phyloP scores from a whole-genome alignment of 2,888 invertebrate genomes.

The Bellardia pandia region DNA sequence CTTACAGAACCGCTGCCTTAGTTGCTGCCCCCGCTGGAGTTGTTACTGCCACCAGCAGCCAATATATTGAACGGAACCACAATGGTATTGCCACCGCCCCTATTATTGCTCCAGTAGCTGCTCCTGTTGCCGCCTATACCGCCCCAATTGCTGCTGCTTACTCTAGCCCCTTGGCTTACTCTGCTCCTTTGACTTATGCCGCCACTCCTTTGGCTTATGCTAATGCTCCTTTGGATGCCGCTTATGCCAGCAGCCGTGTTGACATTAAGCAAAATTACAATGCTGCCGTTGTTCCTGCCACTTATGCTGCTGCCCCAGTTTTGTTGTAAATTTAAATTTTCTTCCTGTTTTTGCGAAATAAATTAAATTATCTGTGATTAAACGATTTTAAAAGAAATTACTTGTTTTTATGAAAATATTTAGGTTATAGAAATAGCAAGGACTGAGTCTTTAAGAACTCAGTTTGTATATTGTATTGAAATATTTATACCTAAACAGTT shows the following conservation, averaged over 20 bases:
- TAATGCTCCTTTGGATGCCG: conserved; percentile 65
- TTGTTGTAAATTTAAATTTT: conserved; percentile 52
- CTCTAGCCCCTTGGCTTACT: conserved; percentile 45
- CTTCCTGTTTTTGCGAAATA: neutral
- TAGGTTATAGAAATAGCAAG: no score
- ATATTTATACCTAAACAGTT: no score
- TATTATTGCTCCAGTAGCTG: conserved; percentile 71
- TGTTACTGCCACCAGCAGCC: conserved; percentile 72
- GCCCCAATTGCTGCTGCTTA: conserved; percentile 31
- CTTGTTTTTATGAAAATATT: neutral
- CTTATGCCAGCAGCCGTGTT: conserved; percentile 64
- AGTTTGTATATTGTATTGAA: neutral
- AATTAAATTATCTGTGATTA: conserved; percentile 4
- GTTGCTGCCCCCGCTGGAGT: neutral
- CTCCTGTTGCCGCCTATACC: conserved; percentile 46
- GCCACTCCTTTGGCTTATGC: conserved; percentile 66
- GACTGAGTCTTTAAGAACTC: neutral
- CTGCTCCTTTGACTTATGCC: conserved; percentile 56
- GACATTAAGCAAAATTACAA: conserved; percentile 68
- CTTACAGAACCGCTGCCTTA: conserved; percentile 51
- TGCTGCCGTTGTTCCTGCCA: conserved; percentile 64
- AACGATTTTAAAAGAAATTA: neutral
- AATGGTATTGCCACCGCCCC: conserved; percentile 75
- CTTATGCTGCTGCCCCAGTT: conserved; percentile 64
- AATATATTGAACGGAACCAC: conserved; percentile 78